Evolutionary conservation across 2,797 vertebrate genomes (phyloP).

Genomic region (Menidia menidia): DNA sequence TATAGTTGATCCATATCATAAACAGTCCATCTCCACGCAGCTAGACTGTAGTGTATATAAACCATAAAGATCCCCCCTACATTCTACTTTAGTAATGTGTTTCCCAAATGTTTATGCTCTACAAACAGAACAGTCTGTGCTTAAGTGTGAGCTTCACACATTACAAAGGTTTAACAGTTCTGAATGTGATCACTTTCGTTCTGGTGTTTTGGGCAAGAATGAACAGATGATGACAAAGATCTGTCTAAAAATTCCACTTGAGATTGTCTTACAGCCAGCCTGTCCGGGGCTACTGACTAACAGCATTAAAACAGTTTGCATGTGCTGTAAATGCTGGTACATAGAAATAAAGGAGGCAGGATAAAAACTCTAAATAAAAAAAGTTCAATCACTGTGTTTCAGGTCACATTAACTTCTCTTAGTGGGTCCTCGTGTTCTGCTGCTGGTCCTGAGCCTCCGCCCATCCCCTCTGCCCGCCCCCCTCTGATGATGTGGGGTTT

Average conservation of each 20-base stretch:
- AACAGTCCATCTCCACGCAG: too few relatives aligned
- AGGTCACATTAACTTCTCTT: background rate
- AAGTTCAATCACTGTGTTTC: background rate
- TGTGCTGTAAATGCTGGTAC: background rate
- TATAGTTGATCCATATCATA: too few relatives aligned
- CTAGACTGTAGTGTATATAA: too few relatives aligned
- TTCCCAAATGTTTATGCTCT: too few relatives aligned
- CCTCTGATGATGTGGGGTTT: constrained; percentile 82
- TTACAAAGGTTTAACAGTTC: background rate
- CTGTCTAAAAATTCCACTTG: background rate
- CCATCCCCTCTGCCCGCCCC: constrained; percentile 50
- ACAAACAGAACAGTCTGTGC: too few relatives aligned
- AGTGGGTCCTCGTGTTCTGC: constrained; percentile 4
- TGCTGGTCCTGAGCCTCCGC: constrained; percentile 20
- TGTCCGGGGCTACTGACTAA: background rate
- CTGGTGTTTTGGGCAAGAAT: background rate
- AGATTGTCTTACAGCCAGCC: background rate
- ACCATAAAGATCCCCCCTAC: too few relatives aligned
- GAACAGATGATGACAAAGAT: background rate
- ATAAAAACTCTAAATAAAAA: background rate
- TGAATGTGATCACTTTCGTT: background rate
- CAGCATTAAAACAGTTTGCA: background rate
- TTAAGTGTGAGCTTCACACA: background rate
- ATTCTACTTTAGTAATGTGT: too few relatives aligned
- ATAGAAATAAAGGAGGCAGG: background rate